Percentiles rank a stretch among this genome's conserved stretches.
phyloP scores from a whole-genome alignment of 1,140 invertebrate genomes.

The Holotrichia oblita region DNA sequence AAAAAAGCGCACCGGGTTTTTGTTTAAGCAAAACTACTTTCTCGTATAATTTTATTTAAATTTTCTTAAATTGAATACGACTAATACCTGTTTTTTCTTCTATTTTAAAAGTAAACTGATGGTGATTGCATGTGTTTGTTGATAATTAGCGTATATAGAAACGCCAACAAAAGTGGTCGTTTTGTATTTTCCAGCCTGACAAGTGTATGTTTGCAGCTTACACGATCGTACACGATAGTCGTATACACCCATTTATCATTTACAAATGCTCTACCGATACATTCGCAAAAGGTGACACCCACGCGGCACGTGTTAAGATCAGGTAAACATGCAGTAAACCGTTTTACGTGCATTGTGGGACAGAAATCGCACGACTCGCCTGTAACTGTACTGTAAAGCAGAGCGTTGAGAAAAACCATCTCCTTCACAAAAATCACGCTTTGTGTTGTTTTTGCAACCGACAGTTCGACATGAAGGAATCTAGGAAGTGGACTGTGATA shows the following conservation, averaged over 20 bases:
- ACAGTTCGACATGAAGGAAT: conserved; percentile 44
- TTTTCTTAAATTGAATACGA: no score
- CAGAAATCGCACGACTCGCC: conserved; percentile 34
- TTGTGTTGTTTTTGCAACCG: conserved; percentile 41
- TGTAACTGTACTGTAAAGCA: conserved; percentile 33
- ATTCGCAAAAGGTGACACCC: conserved; percentile 34
- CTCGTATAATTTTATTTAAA: no score
- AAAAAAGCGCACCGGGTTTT: no score
- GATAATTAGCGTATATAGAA: no score
- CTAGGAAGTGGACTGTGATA: conserved; percentile 42
- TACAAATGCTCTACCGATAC: neutral
- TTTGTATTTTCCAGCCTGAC: no score
- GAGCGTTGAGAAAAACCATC: conserved; percentile 23
- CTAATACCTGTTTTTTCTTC: no score
- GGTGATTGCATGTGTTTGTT: no score
- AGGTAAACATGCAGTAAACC: conserved; percentile 14
- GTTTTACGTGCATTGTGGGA: conserved; percentile 39
- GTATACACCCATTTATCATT: conserved; percentile 19
- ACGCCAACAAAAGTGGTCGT: no score
- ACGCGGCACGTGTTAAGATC: conserved; percentile 41
- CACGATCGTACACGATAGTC: neutral
- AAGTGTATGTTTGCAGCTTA: neutral
- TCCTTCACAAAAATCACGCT: conserved; percentile 43
- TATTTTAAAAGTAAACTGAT: no score
- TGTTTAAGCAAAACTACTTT: no score